phyloP scores from a whole-genome alignment of 2,888 invertebrate species.

The Drosophila paucipuncta region DNA sequence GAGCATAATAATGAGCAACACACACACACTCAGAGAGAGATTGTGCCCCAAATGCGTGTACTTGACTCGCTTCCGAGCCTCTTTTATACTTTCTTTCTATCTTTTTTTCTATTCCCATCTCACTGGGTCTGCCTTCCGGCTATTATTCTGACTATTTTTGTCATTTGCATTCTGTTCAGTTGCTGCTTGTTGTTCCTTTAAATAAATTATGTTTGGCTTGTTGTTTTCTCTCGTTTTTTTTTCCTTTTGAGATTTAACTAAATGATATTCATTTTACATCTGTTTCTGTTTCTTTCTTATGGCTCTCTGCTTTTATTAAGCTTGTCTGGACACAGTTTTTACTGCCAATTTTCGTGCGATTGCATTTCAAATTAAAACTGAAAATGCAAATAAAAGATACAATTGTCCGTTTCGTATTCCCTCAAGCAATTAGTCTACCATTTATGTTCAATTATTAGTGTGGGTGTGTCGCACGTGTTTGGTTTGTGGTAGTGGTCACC shows the following conservation, averaged over 20 bases:
- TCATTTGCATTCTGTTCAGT: conserved; percentile 30
- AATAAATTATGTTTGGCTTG: conserved; percentile 54
- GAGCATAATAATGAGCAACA: conserved; percentile 73
- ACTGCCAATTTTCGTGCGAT: conserved; percentile 12
- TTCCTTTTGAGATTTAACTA: conserved; percentile 6
- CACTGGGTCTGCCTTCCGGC: conserved; percentile 8
- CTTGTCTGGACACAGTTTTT: conserved; percentile 22
- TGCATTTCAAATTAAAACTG: conserved; percentile 30
- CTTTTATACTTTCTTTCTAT: background rate
- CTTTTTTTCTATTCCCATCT: background rate
- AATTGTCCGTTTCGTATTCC: conserved; percentile 42
- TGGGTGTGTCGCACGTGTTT: conserved; percentile 2
- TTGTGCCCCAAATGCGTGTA: conserved; percentile 35
- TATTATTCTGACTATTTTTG: conserved; percentile 27
- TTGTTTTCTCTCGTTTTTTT: conserved; percentile 4
- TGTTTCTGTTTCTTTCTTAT: conserved; percentile 14
- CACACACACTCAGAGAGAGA: background rate
- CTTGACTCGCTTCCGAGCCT: conserved; percentile 42
- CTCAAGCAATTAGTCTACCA: conserved; percentile 67
- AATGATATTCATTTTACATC: conserved; percentile 37
- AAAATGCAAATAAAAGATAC: conserved; percentile 40
- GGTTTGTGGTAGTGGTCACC: conserved; percentile 6
- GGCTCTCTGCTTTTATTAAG: conserved; percentile 7
- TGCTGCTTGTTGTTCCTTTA: conserved; percentile 40
- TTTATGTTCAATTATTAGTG: conserved; percentile 65